A percentile compares a stretch with the other conserved stretches of the same genome.
These are phyloP conservation scores for Acromyrmex charruanus DNA, from an alignment of 1,140 invertebrate genomes.

Conservation along the genomic window DNA sequence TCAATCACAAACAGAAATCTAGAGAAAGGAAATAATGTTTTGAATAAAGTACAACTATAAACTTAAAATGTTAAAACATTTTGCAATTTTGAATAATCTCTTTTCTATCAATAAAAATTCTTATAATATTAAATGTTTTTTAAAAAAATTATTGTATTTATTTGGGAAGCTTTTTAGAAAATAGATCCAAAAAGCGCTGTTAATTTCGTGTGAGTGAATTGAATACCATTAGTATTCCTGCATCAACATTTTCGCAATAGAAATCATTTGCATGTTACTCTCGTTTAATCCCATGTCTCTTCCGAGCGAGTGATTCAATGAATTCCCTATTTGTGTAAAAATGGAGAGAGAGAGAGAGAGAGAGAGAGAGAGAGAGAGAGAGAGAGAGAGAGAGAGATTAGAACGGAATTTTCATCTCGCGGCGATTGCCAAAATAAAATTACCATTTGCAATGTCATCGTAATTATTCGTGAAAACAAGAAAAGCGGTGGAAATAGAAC, in stretches of 20 bases:
- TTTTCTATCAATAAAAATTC: not conserved
- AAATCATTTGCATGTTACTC: not conserved
- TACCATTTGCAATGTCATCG: slow-evolving; percentile 51
- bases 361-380: slow-evolving; percentile 7
- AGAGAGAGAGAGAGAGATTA: slow-evolving; percentile 36
- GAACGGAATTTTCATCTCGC: slow-evolving; percentile 15
- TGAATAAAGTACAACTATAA: not conserved
- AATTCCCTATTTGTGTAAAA: not conserved
- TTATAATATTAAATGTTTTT: not conserved
- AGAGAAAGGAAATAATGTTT: not conserved
- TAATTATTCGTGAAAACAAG: slow-evolving; percentile 62
- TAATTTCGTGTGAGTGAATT: not conserved
- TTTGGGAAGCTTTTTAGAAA: not conserved
- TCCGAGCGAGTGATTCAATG: slow-evolving; percentile 25
- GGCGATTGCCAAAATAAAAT: slow-evolving; percentile 33
- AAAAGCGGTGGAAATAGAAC: not conserved
- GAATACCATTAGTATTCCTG: not conserved
- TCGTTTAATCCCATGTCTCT: slow-evolving; percentile 22
- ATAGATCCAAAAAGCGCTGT: not conserved
- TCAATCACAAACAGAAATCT: not conserved
- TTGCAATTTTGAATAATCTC: not conserved
- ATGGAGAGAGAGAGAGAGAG: not conserved
- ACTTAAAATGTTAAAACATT: not conserved
- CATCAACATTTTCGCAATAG: not conserved
- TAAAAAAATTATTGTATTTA: not conserved